Evolutionary conservation across 2,797 vertebrate species (phyloP).

Genomic region (Dicrostonyx torquatus): DNA sequence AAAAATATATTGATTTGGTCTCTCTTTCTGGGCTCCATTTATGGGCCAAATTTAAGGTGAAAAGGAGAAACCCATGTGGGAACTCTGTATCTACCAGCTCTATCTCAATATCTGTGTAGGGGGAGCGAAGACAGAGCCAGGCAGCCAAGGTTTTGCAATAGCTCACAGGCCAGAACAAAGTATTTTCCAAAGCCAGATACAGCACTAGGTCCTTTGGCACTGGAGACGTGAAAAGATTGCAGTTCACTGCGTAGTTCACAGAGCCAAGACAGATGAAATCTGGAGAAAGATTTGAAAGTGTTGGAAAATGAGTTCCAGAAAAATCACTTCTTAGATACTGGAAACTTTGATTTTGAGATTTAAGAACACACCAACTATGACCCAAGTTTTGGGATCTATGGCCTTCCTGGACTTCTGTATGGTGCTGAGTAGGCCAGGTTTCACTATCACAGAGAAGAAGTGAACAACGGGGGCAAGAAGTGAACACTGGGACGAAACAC

Average conservation of each 20-base stretch:
- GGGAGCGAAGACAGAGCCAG: not conserved
- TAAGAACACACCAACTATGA: not conserved
- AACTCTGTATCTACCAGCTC: not conserved
- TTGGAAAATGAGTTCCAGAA: not conserved
- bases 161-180: not conserved
- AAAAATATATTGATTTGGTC: not conserved
- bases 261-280: not conserved
- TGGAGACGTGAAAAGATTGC: not conserved
- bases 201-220: not conserved
- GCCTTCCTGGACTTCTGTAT: not conserved
- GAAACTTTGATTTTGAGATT: not conserved
- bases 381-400: not conserved
- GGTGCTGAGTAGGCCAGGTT: not conserved
- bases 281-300: not conserved
- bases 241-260: not conserved
- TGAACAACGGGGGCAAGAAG: not conserved
- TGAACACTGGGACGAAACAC: not conserved
- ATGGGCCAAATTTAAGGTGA: not conserved
- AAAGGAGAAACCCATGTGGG: not conserved
- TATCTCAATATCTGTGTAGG: not conserved
- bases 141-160: not conserved
- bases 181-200: not conserved
- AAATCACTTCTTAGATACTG: not conserved
- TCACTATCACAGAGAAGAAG: not conserved
- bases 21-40: not conserved